phyloP scores from a whole-genome alignment of 2,888 invertebrate species.

The Empis stercorea region DNA sequence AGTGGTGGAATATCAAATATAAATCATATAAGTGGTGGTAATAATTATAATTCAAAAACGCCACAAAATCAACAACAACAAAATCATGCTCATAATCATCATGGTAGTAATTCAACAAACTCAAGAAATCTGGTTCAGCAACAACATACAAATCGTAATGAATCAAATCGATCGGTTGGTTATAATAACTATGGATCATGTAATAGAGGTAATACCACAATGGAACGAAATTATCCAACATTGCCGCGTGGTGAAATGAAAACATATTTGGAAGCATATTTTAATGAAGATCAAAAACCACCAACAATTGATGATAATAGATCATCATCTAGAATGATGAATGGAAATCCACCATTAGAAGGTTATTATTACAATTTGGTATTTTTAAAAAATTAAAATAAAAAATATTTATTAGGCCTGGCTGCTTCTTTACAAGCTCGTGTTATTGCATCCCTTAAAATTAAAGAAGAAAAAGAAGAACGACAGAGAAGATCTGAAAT shows the following conservation, averaged over 20 bases:
- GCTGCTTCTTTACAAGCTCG: conserved; percentile 74
- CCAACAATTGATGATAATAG: conserved; percentile 22
- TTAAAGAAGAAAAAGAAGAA: conserved; percentile 39
- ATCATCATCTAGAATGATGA: conserved; percentile 25
- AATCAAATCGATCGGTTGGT: background rate
- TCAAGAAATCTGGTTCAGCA: conserved; percentile 19
- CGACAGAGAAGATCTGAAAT: conserved; percentile 31
- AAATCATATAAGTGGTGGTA: background rate
- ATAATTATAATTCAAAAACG: conserved; percentile 8
- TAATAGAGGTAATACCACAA: background rate
- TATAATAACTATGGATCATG: too few relatives aligned
- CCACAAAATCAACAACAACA: conserved; percentile 12
- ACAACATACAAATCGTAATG: background rate
- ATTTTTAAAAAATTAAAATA: background rate
- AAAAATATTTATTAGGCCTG: conserved; percentile 40
- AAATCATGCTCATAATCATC: conserved; percentile 14
- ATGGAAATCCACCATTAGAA: conserved; percentile 35
- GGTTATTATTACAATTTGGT: conserved; percentile 24
- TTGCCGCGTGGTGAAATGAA: conserved; percentile 58
- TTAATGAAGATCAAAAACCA: conserved; percentile 50
- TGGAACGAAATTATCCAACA: conserved; percentile 30
- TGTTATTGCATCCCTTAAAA: conserved; percentile 53
- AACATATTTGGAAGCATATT: conserved; percentile 58
- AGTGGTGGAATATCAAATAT: conserved; percentile 12
- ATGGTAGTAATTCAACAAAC: conserved; percentile 16